Evolutionary conservation across 2,797 vertebrate species (phyloP).

Genomic region (Threskiornis aethiopicus): DNA sequence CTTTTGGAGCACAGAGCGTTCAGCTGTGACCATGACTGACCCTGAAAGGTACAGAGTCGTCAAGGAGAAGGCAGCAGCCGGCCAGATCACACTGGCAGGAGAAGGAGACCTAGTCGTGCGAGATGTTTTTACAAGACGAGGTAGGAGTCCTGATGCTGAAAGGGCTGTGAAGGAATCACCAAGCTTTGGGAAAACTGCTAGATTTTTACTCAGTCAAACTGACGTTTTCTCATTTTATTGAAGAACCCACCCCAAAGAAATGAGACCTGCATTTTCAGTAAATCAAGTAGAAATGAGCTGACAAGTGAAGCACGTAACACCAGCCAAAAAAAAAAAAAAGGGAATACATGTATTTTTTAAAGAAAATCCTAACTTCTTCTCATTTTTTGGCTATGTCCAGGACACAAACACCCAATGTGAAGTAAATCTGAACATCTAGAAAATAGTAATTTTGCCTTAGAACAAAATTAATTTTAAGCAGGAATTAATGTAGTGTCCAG

Average conservation of each 20-base stretch:
- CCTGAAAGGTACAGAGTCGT: rapidly evolving
- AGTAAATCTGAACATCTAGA: neutral
- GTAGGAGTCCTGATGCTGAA: neutral
- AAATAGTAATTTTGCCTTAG: neutral
- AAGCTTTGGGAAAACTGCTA: neutral
- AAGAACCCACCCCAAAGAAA: neutral
- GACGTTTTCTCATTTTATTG: neutral
- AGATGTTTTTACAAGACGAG: neutral
- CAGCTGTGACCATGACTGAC: neutral
- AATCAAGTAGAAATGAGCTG: neutral
- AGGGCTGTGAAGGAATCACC: neutral
- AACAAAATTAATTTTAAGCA: neutral
- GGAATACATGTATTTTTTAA: neutral
- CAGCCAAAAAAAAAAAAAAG: neutral
- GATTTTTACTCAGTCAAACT: neutral
- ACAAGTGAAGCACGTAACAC: neutral
- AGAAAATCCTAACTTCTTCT: neutral
- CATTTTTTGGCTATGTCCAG: neutral
- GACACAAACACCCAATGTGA: neutral
- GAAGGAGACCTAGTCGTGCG: neutral
- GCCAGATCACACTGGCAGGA: neutral
- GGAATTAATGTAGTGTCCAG: neutral
- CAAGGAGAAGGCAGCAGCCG: neutral
- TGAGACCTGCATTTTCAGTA: neutral
- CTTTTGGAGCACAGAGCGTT: neutral